Conservation (phyloP, 2,797 vertebrate species). For the Phoeniculus purpureus region DNA sequence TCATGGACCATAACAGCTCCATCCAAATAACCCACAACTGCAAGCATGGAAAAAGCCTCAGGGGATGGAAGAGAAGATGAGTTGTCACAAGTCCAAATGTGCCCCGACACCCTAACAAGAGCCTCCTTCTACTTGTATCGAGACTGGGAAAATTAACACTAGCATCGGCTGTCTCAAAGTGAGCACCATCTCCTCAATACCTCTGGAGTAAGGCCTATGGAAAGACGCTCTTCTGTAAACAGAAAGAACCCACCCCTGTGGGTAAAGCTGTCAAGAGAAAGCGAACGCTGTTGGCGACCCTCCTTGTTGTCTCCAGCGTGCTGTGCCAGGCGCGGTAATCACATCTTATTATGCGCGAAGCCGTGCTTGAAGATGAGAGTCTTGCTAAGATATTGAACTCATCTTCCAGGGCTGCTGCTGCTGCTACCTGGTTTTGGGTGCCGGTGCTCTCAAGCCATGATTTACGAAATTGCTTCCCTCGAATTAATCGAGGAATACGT, state of each 20-base stretch:
- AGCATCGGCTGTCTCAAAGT: not conserved
- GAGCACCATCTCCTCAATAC: not conserved
- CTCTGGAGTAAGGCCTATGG: not conserved
- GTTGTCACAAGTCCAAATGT: not conserved
- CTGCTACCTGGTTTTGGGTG: not conserved
- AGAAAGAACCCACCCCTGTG: not conserved
- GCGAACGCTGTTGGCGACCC: fast-evolving
- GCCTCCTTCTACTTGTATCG: not conserved
- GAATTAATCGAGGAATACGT: slow-evolving; percentile 61
- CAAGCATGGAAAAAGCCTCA: not conserved
- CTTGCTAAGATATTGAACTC: not conserved
- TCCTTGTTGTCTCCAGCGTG: not conserved
- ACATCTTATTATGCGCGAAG: not conserved
- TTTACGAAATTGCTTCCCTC: slow-evolving; percentile 33
- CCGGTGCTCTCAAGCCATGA: not conserved
- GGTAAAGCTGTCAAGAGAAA: not conserved
- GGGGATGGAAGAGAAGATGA: not conserved
- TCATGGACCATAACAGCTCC: not conserved
- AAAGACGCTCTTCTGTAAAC: not conserved
- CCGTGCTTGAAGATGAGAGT: not conserved
- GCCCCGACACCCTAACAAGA: not conserved
- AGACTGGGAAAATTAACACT: slow-evolving; percentile 1
- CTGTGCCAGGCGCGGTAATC: not conserved
- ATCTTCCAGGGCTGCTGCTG: not conserved
- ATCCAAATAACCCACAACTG: not conserved